Base-by-base conservation (phyloP, 2,113 vertebrate species). In the Centrocercus urophasianus region DNA sequence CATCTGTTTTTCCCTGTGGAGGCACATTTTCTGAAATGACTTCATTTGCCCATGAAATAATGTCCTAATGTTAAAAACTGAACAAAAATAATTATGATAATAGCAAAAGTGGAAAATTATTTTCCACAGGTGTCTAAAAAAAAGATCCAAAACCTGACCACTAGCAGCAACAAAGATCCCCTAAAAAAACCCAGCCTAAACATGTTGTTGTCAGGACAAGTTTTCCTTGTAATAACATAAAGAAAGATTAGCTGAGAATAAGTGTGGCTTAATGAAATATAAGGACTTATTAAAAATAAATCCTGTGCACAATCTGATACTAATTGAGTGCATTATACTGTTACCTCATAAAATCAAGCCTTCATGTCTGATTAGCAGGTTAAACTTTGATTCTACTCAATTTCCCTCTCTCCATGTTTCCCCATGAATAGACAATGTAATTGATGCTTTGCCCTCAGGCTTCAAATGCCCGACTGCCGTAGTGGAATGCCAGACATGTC, bases 371-470 rank as follows among this genome's bases (percentile, higher is more conserved):
- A 89, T 93, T 96, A 96, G 56, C 65, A 93, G 90, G 88, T 91
- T 93, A 93, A 96, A 96, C 59, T 92, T 90, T 90, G 81, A 95
- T 97, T 94, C 69, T 96, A 86, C 71, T 92, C 56, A 93, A 84
- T 96, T 97, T 97, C 84, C 86, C 84, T 93, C 94, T 84, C 74
- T 74, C 83, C 96, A 81, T 97, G 93, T 89, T 96, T 94, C 61
- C 66, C 86, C 88, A 92, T 97, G 96, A 98, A 98, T 96, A 97
- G 94, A 94, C 93, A 94, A 98, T 96, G 84, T 93, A 97, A 95
- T 94, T 97, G 96, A 96, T 93, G 96, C 67, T 95, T 90, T 97
- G 96, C 90, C 96, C 93, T 72, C 21, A 93, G 97, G 95, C 93
- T 92, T 71, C 79, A 96, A 96, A 80, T 90, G 89, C 91, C 93